Base-by-base conservation (phyloP, 2,888 invertebrate species). In the Hydriomena furcata region DNA sequence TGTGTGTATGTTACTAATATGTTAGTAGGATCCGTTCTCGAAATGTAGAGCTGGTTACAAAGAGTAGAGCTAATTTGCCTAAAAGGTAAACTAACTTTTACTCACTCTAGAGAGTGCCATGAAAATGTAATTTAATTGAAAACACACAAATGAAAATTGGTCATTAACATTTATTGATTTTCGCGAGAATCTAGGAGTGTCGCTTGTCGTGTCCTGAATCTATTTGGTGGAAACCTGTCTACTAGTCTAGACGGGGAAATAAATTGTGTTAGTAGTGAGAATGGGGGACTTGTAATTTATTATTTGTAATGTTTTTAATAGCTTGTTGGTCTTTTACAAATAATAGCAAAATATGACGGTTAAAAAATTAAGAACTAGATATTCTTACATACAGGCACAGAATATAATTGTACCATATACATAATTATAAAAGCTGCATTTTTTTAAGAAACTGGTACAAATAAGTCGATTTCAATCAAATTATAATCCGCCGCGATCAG, bases 101-200 rank as follows among this genome's bases (percentile, higher is more conserved):
- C n/a, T n/a, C n/a, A n/a, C 5, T 28, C 23, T 24, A 28, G 21
- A 25, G n/a, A n/a, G n/a, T n/a, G n/a, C n/a, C 5, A 27, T 20
- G n/a, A 17, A 37, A 41, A 55, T 38, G 24, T 35, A 46, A 61
- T 56, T 45, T 55, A 54, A 57, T 62, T 60, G 56, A 55, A 46
- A 48, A 49, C 53, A 60, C 55, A 49, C 51, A 56, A 60, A 58
- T 55, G 53, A 45, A 50, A 52, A 41, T 57, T 47, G 47, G 40
- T 8, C 48, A 48, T 52, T 60, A 57, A 63, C 58, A 54, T 55
- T 58, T 64, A 64, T 63, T 59, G 62, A 69, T 66, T 65, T 54
- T 55, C 35, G 45, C 49, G 35, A 56, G 53, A 60, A 56, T 56
- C 48, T 47, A 63, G 66, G 68, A 64, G 73, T 61, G 70, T 66